Evolutionary conservation across 2,113 vertebrate genomes (phyloP).

Genomic region (Myiagra hebetior): DNA sequence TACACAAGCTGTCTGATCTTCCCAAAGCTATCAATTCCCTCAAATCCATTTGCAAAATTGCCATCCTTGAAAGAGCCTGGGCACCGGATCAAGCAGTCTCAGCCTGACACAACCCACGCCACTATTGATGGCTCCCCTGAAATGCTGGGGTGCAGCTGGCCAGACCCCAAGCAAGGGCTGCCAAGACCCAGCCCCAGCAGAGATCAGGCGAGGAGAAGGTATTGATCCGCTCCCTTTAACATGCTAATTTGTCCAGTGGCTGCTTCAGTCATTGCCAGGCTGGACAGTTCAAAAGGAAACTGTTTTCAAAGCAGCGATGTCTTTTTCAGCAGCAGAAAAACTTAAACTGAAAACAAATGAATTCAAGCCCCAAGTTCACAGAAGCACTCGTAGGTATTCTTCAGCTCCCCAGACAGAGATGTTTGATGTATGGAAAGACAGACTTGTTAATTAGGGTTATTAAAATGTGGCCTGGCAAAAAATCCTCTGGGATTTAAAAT

Average conservation of each 20-base stretch:
- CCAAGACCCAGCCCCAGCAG: background rate
- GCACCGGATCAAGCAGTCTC: slow-evolving; percentile 56
- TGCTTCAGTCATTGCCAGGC: slow-evolving; percentile 77
- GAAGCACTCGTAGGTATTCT: background rate
- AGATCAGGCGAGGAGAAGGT: slow-evolving; percentile 43
- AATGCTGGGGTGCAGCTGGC: slow-evolving; percentile 46
- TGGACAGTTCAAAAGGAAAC: slow-evolving; percentile 82
- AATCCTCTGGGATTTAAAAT: slow-evolving; percentile 12
- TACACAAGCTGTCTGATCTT: slow-evolving; percentile 44
- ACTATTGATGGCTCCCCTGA: slow-evolving; percentile 38
- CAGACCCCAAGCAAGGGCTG: background rate
- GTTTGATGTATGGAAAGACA: slow-evolving; percentile 31
- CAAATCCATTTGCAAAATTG: slow-evolving; percentile 69
- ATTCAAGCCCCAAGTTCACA: slow-evolving; percentile 64
- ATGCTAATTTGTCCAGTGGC: slow-evolving; percentile 84
- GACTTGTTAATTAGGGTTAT: slow-evolving; percentile 44
- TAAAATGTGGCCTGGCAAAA: slow-evolving; percentile 11
- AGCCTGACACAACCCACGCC: background rate
- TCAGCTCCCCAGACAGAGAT: slow-evolving; percentile 15
- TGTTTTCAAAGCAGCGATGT: slow-evolving; percentile 75
- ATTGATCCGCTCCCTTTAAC: slow-evolving; percentile 87
- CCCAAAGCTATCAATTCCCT: slow-evolving; percentile 66
- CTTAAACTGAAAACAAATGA: slow-evolving; percentile 65
- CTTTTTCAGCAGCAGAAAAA: slow-evolving; percentile 69
- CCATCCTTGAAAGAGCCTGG: slow-evolving; percentile 48